Conservation (phyloP, 1,140 invertebrate genomes). For the Kradibia gibbosae region DNA sequence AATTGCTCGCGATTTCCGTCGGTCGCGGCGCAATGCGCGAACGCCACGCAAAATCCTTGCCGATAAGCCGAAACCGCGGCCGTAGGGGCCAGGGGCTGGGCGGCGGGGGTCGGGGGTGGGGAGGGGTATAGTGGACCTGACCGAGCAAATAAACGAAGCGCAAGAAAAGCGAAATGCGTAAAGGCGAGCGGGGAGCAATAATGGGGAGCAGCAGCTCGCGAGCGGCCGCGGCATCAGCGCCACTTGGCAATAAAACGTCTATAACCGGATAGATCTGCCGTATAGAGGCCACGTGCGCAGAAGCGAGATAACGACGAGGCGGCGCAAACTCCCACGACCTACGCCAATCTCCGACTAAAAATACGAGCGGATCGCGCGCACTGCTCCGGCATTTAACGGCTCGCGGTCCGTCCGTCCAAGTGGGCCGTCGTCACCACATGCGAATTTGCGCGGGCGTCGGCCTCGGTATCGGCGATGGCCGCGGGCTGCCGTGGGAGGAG, state of each 20-base stretch:
- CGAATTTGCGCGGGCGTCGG: not conserved
- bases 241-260: not conserved
- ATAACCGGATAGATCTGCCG: constrained; percentile 62
- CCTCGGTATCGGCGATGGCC: too few relatives aligned
- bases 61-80: too few relatives aligned
- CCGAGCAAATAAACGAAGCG: not conserved
- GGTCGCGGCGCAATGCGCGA: too few relatives aligned
- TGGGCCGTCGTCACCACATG: not conserved
- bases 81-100: too few relatives aligned
- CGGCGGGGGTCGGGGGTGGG: too few relatives aligned
- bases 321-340: constrained; percentile 61
- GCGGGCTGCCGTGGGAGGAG: too few relatives aligned
- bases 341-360: constrained; percentile 70
- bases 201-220: not conserved
- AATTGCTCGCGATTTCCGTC: too few relatives aligned
- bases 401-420: not conserved
- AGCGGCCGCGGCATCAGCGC: not conserved
- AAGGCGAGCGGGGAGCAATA: too few relatives aligned
- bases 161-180: not conserved
- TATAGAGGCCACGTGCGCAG: constrained; percentile 61
- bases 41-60: too few relatives aligned
- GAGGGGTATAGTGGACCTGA: not conserved
- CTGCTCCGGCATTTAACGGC: not conserved
- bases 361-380: constrained; percentile 49
- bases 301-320: constrained; percentile 64